Evolutionary conservation across 2,113 vertebrate species (phyloP), one percentile per base, ranked within the genome.

Genomic region (Nycticebus coucang): DNA sequence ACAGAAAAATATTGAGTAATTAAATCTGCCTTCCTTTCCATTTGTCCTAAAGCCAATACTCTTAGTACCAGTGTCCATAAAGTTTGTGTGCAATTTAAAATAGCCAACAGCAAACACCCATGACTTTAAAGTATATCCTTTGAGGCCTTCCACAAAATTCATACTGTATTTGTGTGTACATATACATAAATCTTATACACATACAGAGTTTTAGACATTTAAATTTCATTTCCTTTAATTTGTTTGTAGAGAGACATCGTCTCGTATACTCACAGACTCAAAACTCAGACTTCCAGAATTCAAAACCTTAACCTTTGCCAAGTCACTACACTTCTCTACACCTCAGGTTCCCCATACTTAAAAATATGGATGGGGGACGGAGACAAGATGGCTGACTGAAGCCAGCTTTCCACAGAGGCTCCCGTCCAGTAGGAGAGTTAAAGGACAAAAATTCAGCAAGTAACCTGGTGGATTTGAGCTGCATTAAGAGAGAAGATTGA

Each of bases 201-300:
- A 35, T 7, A 64, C 15, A 11, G 11, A 50, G 1, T 91, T 71
- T 77, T 50, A 71, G 18, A 50, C 4, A 64, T 45, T 53, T 53
- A 45, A 72, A 72, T 85, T 83, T 84, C 68, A 69, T 85, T 80
- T 35, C 5, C 19, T 80, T 90, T 72, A 64, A 89, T 89, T 97
- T 41, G 3, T 85, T 86, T 71, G 72, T 66, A 59, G 28, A 17
- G 7, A 89, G 6, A 30, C 8, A n/a, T n/a, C 24, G n/a, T 91
- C 45, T 72, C 53, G 66, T 53, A 69, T 6, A 2, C 7, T 66
- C 8, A 7, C 1, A 41, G 68, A 89, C 45, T 71, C 11, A 26
- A 69, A 41, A 86, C 21, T 86, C 35, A 45, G 68, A 86, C 5
- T 3, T 2, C 26, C 28, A 35, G 17, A 4, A 11, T 89, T 41